Evolutionary conservation across 2,888 invertebrate species (phyloP).

Genomic region (Argyresthia goedartella): DNA sequence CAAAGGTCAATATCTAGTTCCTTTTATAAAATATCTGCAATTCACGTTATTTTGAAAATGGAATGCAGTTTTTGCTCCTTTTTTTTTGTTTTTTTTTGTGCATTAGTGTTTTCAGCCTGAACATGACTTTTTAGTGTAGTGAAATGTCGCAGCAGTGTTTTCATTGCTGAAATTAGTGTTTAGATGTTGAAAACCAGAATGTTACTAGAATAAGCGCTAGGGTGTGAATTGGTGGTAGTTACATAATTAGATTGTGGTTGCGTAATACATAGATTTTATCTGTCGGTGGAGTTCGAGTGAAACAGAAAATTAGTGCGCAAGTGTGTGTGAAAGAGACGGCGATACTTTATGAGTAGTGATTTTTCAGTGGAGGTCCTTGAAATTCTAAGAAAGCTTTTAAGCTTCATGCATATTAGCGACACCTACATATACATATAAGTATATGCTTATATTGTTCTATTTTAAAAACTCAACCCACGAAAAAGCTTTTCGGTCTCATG

Average conservation of each 20-base stretch:
- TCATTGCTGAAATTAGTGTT: neutral
- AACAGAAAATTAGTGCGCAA: constrained; percentile 16
- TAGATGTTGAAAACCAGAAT: neutral
- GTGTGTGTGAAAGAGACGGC: constrained; percentile 19
- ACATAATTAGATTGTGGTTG: constrained; percentile 19
- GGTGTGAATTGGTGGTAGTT: constrained; percentile 11
- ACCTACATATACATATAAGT: neutral
- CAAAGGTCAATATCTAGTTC: constrained; percentile 44
- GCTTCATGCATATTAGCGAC: neutral
- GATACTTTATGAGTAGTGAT: constrained; percentile 18
- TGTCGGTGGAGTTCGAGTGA: constrained; percentile 18
- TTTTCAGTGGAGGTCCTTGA: constrained; percentile 23
- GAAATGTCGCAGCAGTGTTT: neutral
- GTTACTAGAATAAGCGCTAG: neutral
- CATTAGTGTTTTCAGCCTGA: neutral
- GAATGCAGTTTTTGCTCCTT: constrained; percentile 6
- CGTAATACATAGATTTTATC: constrained; percentile 11
- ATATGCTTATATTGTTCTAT: neutral
- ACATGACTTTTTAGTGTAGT: neutral
- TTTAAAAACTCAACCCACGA: neutral
- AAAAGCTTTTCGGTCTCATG: neutral
- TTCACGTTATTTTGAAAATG: constrained; percentile 23
- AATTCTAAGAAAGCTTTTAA: neutral
- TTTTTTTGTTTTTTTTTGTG: neutral
- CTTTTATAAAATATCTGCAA: constrained; percentile 18